Evolutionary conservation across 37 sponge, comb jelly and placozoan genomes (phyloP).

Genomic region (Chondrilla cf. caribensis): DNA sequence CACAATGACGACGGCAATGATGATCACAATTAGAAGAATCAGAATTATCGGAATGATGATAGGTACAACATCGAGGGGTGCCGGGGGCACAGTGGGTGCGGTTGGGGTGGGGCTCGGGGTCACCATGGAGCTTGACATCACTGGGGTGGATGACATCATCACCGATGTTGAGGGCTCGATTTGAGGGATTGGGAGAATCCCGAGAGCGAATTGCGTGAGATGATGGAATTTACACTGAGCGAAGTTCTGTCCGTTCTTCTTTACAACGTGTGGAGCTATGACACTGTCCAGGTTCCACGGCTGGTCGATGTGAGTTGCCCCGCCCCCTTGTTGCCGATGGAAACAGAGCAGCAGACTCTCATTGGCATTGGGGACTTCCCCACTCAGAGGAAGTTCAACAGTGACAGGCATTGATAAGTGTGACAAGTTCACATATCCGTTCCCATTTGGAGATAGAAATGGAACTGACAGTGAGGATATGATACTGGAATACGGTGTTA

Average conservation of each 20-base stretch:
- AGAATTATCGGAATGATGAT: slow-evolving; percentile 23
- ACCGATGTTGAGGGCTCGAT: slow-evolving; percentile 20
- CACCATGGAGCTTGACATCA: background rate
- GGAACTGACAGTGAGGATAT: slow-evolving; percentile 29
- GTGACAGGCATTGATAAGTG: slow-evolving; percentile 20
- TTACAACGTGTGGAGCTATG: background rate
- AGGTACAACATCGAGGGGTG: slow-evolving; percentile 10
- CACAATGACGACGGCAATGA: slow-evolving; percentile 13
- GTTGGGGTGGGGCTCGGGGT: slow-evolving; percentile 19
- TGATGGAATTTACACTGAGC: slow-evolving; percentile 48
- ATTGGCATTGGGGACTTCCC: background rate
- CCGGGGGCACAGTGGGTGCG: background rate
- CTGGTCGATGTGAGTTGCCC: background rate
- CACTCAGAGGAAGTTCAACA: slow-evolving; percentile 36
- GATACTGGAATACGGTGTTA: slow-evolving; percentile 36
- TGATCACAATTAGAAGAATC: slow-evolving; percentile 23
- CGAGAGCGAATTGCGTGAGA: slow-evolving; percentile 61
- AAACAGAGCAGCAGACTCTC: slow-evolving; percentile 41
- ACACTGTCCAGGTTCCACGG: slow-evolving; percentile 45
- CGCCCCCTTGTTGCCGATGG: slow-evolving; percentile 45
- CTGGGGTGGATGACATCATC: slow-evolving; percentile 22
- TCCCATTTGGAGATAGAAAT: slow-evolving; percentile 41
- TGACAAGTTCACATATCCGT: slow-evolving; percentile 10
- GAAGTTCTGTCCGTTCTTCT: background rate
- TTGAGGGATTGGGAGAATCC: slow-evolving; percentile 62